phyloP scores from a whole-genome alignment of 2,797 vertebrate genomes.

The Liparis tanakae region DNA sequence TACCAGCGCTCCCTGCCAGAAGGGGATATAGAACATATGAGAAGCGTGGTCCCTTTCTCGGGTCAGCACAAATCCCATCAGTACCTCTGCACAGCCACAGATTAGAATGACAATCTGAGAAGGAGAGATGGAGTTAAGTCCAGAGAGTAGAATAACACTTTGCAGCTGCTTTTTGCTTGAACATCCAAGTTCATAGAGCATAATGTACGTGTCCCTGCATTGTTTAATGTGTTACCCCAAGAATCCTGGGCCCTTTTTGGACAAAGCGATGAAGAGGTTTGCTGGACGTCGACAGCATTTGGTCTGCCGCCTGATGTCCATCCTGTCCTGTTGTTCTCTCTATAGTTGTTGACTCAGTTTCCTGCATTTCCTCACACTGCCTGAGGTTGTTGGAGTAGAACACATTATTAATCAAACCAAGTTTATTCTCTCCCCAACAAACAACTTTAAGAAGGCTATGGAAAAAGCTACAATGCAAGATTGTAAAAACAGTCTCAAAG shows the following conservation, averaged over 20 bases:
- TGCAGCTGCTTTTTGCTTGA: not conserved
- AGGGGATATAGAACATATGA: slow-evolving; percentile 36
- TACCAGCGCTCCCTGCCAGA: slow-evolving; percentile 76
- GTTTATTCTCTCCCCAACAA: not conserved
- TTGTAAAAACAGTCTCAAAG: not conserved
- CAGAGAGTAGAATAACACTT: not conserved
- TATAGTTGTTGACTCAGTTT: slow-evolving; percentile 29
- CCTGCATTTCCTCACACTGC: slow-evolving; percentile 49
- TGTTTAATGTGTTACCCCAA: slow-evolving; percentile 66
- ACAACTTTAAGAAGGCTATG: not conserved
- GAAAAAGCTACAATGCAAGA: no score
- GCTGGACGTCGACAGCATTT: slow-evolving; percentile 10
- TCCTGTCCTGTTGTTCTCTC: slow-evolving; percentile 10
- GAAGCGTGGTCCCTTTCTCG: fast-evolving
- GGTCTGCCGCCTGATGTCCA: slow-evolving; percentile 2
- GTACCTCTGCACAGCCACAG: slow-evolving; percentile 69
- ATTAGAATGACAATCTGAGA: slow-evolving; percentile 68
- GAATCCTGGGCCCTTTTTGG: slow-evolving; percentile 55
- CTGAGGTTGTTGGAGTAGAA: slow-evolving; percentile 6
- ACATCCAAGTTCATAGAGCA: not conserved
- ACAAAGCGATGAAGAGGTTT: slow-evolving; percentile 77
- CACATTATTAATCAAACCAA: slow-evolving; percentile 12
- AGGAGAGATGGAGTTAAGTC: not conserved
- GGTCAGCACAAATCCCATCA: slow-evolving; percentile 64
- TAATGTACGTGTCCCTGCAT: not conserved